A percentile compares a stretch with the other conserved stretches of the same genome.
phyloP scores from a whole-genome alignment of 2,888 invertebrate species.

The Amphimallon solstitiale region DNA sequence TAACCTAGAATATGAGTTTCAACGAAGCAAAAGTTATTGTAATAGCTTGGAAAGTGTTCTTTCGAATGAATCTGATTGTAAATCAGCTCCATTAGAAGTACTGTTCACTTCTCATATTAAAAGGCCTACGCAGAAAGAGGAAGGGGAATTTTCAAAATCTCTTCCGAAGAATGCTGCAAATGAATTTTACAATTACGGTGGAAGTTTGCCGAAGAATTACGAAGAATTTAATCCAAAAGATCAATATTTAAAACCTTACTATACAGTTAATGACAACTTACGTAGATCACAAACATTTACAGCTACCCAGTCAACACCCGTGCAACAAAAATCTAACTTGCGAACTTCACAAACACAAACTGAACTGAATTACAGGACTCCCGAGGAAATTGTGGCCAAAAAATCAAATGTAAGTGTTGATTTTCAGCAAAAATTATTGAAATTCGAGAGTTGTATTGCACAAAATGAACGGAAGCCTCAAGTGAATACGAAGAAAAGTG shows the following conservation, averaged over 20 bases:
- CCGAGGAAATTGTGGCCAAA: conserved; percentile 51
- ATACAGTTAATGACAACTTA: background rate
- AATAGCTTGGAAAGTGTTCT: conserved; percentile 84
- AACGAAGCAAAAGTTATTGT: conserved; percentile 72
- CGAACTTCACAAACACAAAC: conserved; percentile 61
- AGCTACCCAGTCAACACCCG: conserved; percentile 14
- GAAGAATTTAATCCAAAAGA: conserved; percentile 15
- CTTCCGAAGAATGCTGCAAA: conserved; percentile 50
- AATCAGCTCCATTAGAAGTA: conserved; percentile 81
- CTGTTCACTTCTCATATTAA: conserved; percentile 65
- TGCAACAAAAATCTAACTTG: conserved; percentile 33
- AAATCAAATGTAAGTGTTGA: conserved; percentile 57
- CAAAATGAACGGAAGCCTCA: conserved; percentile 44
- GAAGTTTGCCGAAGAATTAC: conserved; percentile 23
- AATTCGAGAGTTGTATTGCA: conserved; percentile 58
- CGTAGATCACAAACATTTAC: conserved; percentile 44
- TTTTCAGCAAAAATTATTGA: conserved; percentile 60
- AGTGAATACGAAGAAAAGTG: conserved; percentile 22
- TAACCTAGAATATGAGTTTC: conserved; percentile 52
- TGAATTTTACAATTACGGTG: conserved; percentile 19
- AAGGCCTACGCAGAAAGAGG: background rate
- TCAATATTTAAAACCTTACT: conserved; percentile 17
- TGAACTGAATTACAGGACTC: conserved; percentile 55
- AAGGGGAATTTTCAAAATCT: conserved; percentile 50
- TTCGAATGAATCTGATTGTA: conserved; percentile 82